Evolutionary conservation across 2,797 vertebrate genomes (phyloP).

Genomic region (Ispidina picta): DNA sequence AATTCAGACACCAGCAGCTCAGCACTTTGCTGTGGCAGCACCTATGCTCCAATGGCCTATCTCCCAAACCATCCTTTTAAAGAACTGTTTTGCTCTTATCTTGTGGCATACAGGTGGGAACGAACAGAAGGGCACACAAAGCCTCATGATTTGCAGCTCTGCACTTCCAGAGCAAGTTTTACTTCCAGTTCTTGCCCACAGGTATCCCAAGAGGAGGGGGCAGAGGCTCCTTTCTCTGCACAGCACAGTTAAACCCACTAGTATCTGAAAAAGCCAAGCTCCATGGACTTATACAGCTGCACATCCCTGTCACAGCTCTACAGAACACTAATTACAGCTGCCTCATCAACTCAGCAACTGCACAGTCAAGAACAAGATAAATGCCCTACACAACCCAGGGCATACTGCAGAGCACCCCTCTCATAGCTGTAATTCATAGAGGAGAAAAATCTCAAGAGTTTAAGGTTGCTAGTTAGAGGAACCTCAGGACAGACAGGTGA

Average conservation of each 20-base stretch:
- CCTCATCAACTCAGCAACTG: background rate
- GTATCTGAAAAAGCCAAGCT: fast-evolving
- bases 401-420: background rate
- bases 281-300: background rate
- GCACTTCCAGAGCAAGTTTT: background rate
- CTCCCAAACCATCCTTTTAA: background rate
- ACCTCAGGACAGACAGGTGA: background rate
- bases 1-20: background rate
- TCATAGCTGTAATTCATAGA: background rate
- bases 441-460: background rate
- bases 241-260: fast-evolving
- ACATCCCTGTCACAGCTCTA: background rate
- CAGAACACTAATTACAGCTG: background rate
- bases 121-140: fast-evolving
- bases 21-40: background rate
- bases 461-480: background rate
- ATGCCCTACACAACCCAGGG: background rate
- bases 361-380: background rate
- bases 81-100: background rate
- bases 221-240: background rate
- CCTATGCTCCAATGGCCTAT: background rate
- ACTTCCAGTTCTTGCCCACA: background rate
- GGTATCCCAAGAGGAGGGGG: background rate
- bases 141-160: background rate
- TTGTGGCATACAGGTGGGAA: background rate